Percentiles rank a stretch among this genome's conserved stretches.
Conservation (phyloP, 1,140 invertebrate genomes). For the Holcopasites calliopsidis region DNA sequence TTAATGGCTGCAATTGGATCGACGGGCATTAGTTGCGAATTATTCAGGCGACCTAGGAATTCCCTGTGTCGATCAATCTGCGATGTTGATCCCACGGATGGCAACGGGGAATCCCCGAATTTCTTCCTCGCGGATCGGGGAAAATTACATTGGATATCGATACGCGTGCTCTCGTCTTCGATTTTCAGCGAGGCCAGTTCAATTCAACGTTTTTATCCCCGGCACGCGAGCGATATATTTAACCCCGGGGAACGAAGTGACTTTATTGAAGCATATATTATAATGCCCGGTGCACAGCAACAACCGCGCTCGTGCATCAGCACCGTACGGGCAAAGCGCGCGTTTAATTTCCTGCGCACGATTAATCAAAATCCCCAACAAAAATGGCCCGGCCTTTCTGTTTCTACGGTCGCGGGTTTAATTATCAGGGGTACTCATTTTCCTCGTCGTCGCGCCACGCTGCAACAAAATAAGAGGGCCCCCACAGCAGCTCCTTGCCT, state of each 20-base stretch:
- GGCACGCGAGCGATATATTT: constrained; percentile 26
- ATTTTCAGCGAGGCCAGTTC: neutral
- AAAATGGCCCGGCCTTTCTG: constrained; percentile 36
- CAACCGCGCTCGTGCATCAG: neutral
- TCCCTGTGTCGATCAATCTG: neutral
- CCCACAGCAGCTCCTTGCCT: neutral
- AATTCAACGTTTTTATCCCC: neutral
- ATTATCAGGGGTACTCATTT: constrained; percentile 49
- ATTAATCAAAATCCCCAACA: constrained; percentile 46
- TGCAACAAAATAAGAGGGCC: constrained; percentile 38
- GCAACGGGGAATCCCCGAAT: no score
- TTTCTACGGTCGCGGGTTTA: constrained; percentile 38
- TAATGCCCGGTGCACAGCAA: neutral
- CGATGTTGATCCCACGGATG: no score
- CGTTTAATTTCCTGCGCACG: constrained; percentile 43
- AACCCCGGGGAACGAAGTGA: constrained; percentile 25
- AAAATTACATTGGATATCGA: no score
- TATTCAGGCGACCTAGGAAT: constrained; percentile 15
- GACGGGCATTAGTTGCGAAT: neutral
- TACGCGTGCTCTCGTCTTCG: no score
- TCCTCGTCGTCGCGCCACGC: constrained; percentile 42
- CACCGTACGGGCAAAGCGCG: neutral
- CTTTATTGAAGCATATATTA: constrained; percentile 31
- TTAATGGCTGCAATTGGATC: neutral
- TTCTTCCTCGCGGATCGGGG: no score